Evolutionary conservation across 2,888 invertebrate species (phyloP).

Genomic region (Callimorpha dominula): DNA sequence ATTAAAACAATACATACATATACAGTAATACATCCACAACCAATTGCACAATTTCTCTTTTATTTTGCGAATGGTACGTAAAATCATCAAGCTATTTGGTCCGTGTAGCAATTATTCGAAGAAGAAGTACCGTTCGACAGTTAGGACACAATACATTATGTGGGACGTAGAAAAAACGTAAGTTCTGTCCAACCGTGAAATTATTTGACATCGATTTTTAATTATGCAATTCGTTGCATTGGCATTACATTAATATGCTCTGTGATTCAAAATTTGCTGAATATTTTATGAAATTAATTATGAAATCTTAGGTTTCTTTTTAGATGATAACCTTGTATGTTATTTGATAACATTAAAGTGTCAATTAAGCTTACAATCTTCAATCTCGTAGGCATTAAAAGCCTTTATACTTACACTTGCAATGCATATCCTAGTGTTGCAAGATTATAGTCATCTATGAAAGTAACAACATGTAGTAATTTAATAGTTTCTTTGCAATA

Average conservation of each 20-base stretch:
- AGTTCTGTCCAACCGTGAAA: conserved; percentile 43
- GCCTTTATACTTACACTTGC: too few species aligned
- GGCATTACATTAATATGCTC: conserved; percentile 28
- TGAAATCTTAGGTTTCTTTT: background rate
- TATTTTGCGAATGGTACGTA: conserved; percentile 10
- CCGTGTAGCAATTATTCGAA: conserved; percentile 19
- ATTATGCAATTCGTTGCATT: conserved; percentile 43
- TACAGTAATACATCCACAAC: too few species aligned
- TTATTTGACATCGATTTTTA: conserved; percentile 41
- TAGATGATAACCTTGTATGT: background rate
- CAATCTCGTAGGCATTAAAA: too few species aligned
- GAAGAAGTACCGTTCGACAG: conserved; percentile 27
- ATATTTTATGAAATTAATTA: conserved; percentile 3
- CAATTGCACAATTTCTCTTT: conserved; percentile 7
- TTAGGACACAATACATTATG: conserved; percentile 24
- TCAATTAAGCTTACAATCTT: background rate
- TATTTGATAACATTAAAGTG: background rate
- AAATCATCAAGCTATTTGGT: conserved; percentile 12
- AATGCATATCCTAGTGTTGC: too few species aligned
- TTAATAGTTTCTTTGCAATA: too few species aligned
- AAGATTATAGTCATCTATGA: too few species aligned
- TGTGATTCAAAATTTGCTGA: conserved; percentile 11
- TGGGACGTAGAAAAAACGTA: conserved; percentile 13
- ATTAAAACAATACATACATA: too few species aligned
- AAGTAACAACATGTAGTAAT: too few species aligned